Conservation (phyloP, 2,888 invertebrate species). For the Dorcus hopei region DNA sequence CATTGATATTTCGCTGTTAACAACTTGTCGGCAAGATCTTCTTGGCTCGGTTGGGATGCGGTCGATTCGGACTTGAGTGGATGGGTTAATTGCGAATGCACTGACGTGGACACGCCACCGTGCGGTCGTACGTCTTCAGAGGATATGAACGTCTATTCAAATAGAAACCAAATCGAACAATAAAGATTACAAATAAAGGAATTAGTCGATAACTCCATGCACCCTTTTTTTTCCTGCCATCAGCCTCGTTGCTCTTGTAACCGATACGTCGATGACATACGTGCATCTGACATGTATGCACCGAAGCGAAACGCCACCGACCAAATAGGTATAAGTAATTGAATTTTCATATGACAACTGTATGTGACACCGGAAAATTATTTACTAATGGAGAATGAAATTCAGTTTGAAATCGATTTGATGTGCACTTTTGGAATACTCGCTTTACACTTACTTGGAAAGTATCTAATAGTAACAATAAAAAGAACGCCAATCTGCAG, state of each 20-base stretch:
- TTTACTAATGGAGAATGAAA: too few species aligned
- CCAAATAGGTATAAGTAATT: conserved; percentile 1
- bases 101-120: too few species aligned
- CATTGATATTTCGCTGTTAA: conserved; percentile 3
- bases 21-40: background rate
- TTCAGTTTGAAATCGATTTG: too few species aligned
- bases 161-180: background rate
- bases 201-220: background rate
- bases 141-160: background rate
- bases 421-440: too few species aligned
- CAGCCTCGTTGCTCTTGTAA: background rate
- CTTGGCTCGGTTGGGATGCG: background rate
- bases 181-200: background rate
- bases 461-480: too few species aligned
- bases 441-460: too few species aligned
- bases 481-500: too few species aligned
- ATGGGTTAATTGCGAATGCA: background rate
- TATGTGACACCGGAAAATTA: background rate
- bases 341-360: conserved; percentile 2
- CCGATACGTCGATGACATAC: background rate
- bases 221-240: background rate
- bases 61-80: background rate
- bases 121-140: too few species aligned
- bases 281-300: background rate
- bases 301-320: background rate